Evolutionary conservation across 2,113 vertebrate species (phyloP).

Genomic region (Scolopax mira): DNA sequence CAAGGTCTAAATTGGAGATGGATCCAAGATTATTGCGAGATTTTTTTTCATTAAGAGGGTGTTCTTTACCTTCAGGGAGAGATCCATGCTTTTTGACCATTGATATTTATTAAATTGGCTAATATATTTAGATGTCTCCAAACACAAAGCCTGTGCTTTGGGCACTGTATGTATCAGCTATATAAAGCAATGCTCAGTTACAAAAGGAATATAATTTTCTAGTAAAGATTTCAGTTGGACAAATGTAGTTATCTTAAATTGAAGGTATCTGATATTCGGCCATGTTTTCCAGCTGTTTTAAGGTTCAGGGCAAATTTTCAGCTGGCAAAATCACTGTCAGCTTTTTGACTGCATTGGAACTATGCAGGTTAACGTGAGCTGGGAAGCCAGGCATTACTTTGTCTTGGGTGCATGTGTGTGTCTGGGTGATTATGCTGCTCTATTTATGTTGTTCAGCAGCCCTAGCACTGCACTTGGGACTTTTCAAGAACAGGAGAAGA

Average conservation of each 20-base stretch:
- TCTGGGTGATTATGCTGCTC: not conserved
- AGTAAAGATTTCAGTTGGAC: not conserved
- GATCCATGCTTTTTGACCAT: not conserved
- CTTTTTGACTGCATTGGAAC: not conserved
- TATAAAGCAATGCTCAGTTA: not conserved
- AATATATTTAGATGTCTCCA: slow-evolving; percentile 7
- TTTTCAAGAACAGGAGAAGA: not conserved
- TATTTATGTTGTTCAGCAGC: not conserved
- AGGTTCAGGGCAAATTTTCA: not conserved
- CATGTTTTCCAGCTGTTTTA: not conserved
- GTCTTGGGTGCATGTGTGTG: not conserved
- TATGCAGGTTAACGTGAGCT: not conserved
- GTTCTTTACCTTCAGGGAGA: slow-evolving; percentile 41
- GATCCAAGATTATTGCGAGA: slow-evolving; percentile 34
- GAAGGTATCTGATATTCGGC: not conserved
- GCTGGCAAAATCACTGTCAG: not conserved
- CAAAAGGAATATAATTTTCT: not conserved
- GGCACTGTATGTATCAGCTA: not conserved
- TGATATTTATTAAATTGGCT: not conserved
- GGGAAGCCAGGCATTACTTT: not conserved
- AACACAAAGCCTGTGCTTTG: not conserved
- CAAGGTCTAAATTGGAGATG: slow-evolving; percentile 37
- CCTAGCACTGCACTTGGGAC: not conserved
- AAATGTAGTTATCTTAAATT: not conserved
- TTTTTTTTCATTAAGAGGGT: slow-evolving; percentile 37